phyloP scores from a whole-genome alignment of 1,140 invertebrate species.

The Dinoponera quadriceps region DNA sequence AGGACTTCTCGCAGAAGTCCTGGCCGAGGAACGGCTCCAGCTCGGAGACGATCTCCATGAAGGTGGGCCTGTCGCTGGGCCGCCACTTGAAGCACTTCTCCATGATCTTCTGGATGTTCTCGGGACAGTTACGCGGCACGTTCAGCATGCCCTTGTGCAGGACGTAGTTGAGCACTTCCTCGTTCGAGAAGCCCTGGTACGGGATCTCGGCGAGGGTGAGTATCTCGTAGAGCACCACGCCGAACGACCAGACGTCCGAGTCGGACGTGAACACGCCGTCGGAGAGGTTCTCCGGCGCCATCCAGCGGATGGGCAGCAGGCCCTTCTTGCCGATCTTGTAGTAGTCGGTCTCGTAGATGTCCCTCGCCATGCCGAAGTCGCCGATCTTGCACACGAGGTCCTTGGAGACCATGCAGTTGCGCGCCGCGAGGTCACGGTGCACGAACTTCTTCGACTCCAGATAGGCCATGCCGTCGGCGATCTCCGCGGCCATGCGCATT shows the following conservation, averaged over 20 bases:
- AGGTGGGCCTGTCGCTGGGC: constrained; percentile 80
- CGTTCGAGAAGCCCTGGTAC: constrained; percentile 89
- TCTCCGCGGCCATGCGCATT: constrained; percentile 90
- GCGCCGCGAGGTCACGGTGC: constrained; percentile 92
- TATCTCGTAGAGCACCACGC: constrained; percentile 93
- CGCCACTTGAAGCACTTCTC: constrained; percentile 84
- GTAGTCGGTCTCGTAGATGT: constrained; percentile 92
- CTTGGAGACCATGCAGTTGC: constrained; percentile 92
- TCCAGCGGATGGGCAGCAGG: constrained; percentile 90
- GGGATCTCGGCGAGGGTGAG: constrained; percentile 91
- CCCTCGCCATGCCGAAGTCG: constrained; percentile 90
- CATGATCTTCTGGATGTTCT: constrained; percentile 84
- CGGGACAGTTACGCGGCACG: constrained; percentile 86
- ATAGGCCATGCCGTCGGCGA: constrained; percentile 93
- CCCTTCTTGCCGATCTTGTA: constrained; percentile 89
- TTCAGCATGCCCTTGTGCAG: constrained; percentile 88
- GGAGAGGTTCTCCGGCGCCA: constrained; percentile 91
- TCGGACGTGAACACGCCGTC: constrained; percentile 91
- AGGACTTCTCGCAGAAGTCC: constrained; percentile 85
- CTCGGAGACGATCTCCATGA: constrained; percentile 85
- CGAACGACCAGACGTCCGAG: constrained; percentile 92
- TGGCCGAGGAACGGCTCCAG: constrained; percentile 82
- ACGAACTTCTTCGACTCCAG: constrained; percentile 90
- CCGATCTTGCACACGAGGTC: constrained; percentile 91
- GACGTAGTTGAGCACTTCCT: constrained; percentile 89